A percentile compares a stretch with the other conserved stretches of the same genome.
Conservation (phyloP, 2,888 invertebrate genomes). For the Anarsia innoxiella region DNA sequence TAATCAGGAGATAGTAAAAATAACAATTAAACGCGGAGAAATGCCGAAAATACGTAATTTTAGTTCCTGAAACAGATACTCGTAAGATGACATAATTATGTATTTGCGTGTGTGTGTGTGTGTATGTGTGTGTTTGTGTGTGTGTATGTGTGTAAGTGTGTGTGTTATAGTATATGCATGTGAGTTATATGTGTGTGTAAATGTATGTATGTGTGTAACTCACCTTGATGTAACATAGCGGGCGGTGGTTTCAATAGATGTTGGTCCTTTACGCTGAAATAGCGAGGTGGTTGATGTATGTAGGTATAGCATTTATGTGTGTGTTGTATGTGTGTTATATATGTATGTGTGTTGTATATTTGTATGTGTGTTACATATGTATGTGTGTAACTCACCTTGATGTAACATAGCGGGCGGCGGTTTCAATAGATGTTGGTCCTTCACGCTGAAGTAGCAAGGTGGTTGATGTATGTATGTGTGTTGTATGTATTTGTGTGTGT, state of each 20-base stretch:
- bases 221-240: conserved; percentile 84
- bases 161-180: no score
- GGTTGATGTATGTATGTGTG: no score
- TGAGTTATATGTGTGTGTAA: no score
- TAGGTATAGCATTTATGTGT: no score
- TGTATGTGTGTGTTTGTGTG: no score
- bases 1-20: no score
- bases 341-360: no score
- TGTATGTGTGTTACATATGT: background rate
- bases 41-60: no score
- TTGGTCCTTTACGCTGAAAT: conserved; percentile 93
- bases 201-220: conserved; percentile 2
- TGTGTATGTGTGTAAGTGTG: no score
- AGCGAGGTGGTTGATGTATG: conserved; percentile 89
- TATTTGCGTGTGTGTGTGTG: background rate
- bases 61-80: no score
- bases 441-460: conserved; percentile 90
- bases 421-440: conserved; percentile 94
- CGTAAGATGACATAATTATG: conserved; percentile 42
- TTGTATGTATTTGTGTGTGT: conserved; percentile 83
- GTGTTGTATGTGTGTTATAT: conserved; percentile 84
- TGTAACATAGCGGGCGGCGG: conserved; percentile 90
- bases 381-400: conserved; percentile 68
- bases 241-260: conserved; percentile 95
- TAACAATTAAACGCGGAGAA: no score